A percentile compares a stretch with the other conserved stretches of the same genome.
Evolutionary conservation across 2,888 invertebrate species (phyloP).

Genomic region (Trissolcus japonicus): DNA sequence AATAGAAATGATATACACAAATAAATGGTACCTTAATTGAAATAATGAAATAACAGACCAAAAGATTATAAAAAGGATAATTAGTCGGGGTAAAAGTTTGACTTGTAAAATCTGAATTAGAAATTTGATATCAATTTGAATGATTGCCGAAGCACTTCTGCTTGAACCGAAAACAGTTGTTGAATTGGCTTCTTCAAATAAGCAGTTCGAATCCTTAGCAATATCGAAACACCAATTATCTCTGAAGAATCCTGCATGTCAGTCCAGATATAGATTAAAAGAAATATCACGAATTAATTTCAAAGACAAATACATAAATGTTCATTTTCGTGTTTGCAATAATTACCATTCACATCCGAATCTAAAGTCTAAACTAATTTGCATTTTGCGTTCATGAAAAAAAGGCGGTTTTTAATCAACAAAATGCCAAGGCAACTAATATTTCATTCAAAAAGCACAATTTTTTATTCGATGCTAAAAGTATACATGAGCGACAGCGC

Average conservation of each 20-base stretch:
- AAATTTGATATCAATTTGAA: neutral
- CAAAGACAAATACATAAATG: neutral
- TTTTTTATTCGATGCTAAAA: slow-evolving; percentile 5
- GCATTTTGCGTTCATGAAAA: neutral
- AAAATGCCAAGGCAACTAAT: slow-evolving; percentile 10
- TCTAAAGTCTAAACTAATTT: neutral
- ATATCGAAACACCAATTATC: slow-evolving; percentile 7
- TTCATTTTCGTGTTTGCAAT: neutral
- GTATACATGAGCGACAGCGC: slow-evolving; percentile 1
- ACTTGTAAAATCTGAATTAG: neutral
- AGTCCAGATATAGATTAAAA: neutral
- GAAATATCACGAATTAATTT: neutral
- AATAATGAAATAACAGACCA: too few relatives aligned
- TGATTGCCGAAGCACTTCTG: slow-evolving; percentile 20
- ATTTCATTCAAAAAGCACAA: slow-evolving; percentile 3
- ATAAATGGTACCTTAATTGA: too few relatives aligned
- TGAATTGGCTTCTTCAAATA: slow-evolving; percentile 22
- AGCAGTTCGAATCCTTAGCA: slow-evolving; percentile 35
- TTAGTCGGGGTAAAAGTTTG: too few relatives aligned
- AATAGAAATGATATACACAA: too few relatives aligned
- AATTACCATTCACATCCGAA: neutral
- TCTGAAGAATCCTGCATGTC: neutral
- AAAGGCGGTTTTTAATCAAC: slow-evolving; percentile 4
- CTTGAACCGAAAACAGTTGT: slow-evolving; percentile 16
- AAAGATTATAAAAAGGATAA: too few relatives aligned